Base-by-base conservation (phyloP, 2,113 vertebrate genomes). In the Pandion haliaetus region DNA sequence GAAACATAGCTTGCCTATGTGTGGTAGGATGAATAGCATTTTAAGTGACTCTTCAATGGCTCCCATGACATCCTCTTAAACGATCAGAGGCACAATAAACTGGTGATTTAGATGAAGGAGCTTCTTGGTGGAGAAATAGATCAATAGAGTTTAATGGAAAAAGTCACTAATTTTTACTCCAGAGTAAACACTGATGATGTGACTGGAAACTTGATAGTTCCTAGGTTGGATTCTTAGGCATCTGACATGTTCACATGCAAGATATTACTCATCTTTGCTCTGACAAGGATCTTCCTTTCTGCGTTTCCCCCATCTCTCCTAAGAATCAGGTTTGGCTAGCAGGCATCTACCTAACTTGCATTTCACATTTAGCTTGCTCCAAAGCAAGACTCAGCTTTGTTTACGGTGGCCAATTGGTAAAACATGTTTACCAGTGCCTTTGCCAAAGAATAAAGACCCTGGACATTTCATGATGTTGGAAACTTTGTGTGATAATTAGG, bases 91-190 rank as follows among this genome's bases (percentile, higher is more conserved):
- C 42, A 90, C 84, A 95, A 95, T 87, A 96, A 95, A 81, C 4
- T 0, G 0, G 55, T 94, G 89, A 95, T 97, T 93, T 96, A 97
- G 84, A 73, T 88, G 89, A 95, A 93, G 84, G 55, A 85, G 74
- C 58, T 90, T 93, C 81, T 95, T 88, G 58, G 32, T 80, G 54
- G 71, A 91, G 94, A 80, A 95, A 93, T 81, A 91, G 82, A 94
- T 97, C 94, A 95, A 94, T 86, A 77, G 71, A 59, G 85, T 90
- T 93, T 95, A 88, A 93, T 94, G 84, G 89, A 21, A 94, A 77
- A 91, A 96, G 67, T 95, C 82, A 95, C 87, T 94, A 55, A 91
- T 96, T 96, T 96, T 96, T 94, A 86, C 89, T 95, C 79, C 78
- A 81, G 87, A 91, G 93, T 91, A 92, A 94, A 90, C 38, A 36